Evolutionary conservation across 1,140 invertebrate genomes (phyloP).

Genomic region (Battus philenor): DNA sequence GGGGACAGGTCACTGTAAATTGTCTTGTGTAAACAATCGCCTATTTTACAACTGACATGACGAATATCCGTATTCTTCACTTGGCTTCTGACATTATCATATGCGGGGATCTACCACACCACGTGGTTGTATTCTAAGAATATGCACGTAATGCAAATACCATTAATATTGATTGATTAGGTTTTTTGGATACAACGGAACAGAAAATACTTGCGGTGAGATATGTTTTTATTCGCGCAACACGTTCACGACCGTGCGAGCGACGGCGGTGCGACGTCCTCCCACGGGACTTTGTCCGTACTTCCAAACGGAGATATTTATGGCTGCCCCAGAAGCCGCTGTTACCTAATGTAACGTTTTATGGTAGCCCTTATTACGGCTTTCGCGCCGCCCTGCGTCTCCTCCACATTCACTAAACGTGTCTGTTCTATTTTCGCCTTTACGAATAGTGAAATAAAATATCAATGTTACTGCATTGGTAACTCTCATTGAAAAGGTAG

Average conservation of each 20-base stretch:
- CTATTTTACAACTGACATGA: too few species aligned
- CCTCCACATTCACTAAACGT: slow-evolving; percentile 4
- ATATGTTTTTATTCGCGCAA: slow-evolving; percentile 69
- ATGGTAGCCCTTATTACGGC: slow-evolving; percentile 72
- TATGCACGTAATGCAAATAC: slow-evolving; percentile 40
- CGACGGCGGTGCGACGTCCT: slow-evolving; percentile 56
- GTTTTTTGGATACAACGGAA: slow-evolving; percentile 21
- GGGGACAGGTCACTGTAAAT: too few species aligned
- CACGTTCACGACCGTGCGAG: slow-evolving; percentile 59
- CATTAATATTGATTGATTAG: slow-evolving; percentile 62
- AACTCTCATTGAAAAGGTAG: slow-evolving; percentile 3
- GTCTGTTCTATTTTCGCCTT: neutral
- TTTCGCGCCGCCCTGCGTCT: slow-evolving; percentile 40
- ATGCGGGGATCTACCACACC: too few species aligned
- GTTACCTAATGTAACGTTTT: slow-evolving; percentile 74
- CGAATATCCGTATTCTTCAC: too few species aligned
- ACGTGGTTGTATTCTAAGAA: too few species aligned
- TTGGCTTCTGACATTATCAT: too few species aligned
- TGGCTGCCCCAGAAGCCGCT: slow-evolving; percentile 69
- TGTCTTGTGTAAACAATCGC: too few species aligned
- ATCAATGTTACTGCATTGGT: slow-evolving; percentile 1
- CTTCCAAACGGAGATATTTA: slow-evolving; percentile 73
- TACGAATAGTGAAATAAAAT: slow-evolving; percentile 11
- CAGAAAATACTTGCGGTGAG: slow-evolving; percentile 44
- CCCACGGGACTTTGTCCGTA: slow-evolving; percentile 68